Evolutionary conservation across 2,797 vertebrate genomes (phyloP).

Genomic region (Cryptoprocta ferox): DNA sequence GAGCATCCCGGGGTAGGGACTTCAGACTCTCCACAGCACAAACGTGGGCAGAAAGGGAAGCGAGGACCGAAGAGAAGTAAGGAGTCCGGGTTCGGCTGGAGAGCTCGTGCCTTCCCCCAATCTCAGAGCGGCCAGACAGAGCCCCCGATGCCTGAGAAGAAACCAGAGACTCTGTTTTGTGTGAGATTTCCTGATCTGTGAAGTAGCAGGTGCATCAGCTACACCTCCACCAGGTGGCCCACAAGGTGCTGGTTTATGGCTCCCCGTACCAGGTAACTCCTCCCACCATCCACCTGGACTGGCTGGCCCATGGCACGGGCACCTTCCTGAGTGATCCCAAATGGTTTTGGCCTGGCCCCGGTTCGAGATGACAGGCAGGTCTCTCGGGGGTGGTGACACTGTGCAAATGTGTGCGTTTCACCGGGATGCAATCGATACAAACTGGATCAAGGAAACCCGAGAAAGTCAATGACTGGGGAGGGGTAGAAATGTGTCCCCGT

Average conservation of each 20-base stretch:
- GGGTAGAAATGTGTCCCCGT: neutral
- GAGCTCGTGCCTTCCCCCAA: neutral
- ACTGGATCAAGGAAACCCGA: neutral
- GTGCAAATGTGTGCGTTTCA: neutral
- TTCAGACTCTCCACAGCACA: neutral
- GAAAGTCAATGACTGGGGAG: neutral
- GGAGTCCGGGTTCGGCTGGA: neutral
- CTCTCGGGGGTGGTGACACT: neutral
- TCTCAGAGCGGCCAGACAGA: neutral
- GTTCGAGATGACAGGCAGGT: neutral
- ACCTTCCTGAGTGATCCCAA: neutral
- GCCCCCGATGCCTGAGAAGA: neutral
- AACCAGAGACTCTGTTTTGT: neutral
- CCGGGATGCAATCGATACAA: neutral
- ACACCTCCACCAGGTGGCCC: neutral
- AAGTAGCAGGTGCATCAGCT: neutral
- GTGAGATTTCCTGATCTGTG: neutral
- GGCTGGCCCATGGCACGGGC: neutral
- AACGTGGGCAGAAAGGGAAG: neutral
- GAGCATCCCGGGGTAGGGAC: too few species aligned
- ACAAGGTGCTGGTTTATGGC: rapidly evolving
- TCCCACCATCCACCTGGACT: neutral
- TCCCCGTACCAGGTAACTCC: neutral
- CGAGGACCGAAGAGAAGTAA: rapidly evolving
- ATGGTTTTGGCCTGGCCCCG: neutral